phyloP scores from a whole-genome alignment of 37 sponge, comb jelly and placozoan genomes.

The Beroe forskalii region DNA sequence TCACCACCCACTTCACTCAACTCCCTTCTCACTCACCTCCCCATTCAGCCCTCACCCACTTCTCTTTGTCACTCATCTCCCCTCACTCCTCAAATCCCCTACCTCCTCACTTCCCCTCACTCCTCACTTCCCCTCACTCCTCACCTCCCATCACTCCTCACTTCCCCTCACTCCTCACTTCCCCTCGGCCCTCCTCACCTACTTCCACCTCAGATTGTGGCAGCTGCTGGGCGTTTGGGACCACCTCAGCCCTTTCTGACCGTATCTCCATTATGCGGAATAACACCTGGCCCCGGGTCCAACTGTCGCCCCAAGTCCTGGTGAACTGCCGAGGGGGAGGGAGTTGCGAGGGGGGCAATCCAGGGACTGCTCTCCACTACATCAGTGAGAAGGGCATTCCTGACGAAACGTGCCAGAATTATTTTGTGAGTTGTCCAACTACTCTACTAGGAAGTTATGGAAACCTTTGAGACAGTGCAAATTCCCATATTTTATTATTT shows the following conservation, averaged over 20 bases:
- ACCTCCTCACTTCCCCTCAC: no score
- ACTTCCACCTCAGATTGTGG: slow-evolving; percentile 84
- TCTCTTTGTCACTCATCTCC: no score
- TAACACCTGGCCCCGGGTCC: slow-evolving; percentile 69
- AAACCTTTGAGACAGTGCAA: background rate
- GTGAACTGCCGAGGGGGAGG: slow-evolving; percentile 81
- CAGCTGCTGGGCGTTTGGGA: slow-evolving; percentile 81
- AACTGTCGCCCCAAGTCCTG: slow-evolving; percentile 75
- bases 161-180: no score
- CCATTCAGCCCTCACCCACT: no score
- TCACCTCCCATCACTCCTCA: no score
- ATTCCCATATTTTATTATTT: background rate
- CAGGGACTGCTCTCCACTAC: slow-evolving; percentile 81
- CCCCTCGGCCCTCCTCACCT: no score
- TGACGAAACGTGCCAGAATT: slow-evolving; percentile 87
- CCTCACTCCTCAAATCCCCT: no score
- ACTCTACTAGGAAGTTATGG: no score
- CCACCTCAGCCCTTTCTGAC: slow-evolving; percentile 81
- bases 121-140: no score
- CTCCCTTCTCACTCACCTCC: no score
- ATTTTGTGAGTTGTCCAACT: no score
- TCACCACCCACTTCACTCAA: no score
- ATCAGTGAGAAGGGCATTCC: slow-evolving; percentile 77
- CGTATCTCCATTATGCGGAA: slow-evolving; percentile 76
- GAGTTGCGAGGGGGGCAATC: slow-evolving; percentile 76